phyloP scores from a whole-genome alignment of 2,797 vertebrate species.

The Lepilemur ruficaudatus region DNA sequence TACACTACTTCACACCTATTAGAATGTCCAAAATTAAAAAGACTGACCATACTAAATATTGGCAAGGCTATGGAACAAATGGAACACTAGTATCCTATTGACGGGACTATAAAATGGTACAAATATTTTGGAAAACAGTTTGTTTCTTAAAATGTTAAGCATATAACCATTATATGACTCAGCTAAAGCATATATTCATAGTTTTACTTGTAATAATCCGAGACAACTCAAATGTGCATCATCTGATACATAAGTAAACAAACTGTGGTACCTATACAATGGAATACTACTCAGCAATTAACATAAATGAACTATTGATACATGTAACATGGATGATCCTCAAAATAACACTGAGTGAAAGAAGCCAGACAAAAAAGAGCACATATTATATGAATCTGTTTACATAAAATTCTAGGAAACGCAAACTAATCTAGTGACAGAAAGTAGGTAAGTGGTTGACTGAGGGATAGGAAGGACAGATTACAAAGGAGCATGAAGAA shows the following conservation, averaged over 20 bases:
- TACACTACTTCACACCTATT: neutral
- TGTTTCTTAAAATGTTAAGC: neutral
- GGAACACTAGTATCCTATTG: neutral
- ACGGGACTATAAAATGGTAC: neutral
- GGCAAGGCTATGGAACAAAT: neutral
- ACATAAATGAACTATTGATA: neutral
- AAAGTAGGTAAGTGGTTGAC: neutral
- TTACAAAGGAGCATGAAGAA: neutral
- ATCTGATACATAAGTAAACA: neutral
- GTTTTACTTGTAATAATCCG: neutral
- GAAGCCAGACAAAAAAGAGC: too few relatives aligned
- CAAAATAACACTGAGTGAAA: too few relatives aligned
- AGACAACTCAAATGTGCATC: neutral
- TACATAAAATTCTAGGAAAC: too few relatives aligned
- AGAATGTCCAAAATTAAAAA: constrained; percentile 18
- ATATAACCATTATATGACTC: neutral
- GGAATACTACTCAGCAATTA: neutral
- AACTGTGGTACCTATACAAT: neutral
- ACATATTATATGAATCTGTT: too few relatives aligned
- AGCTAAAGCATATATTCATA: neutral
- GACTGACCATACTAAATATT: neutral
- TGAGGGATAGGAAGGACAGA: neutral
- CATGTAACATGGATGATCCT: neutral
- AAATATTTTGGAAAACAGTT: neutral
- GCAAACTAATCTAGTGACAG: too few relatives aligned